Evolutionary conservation across 2,113 vertebrate genomes (phyloP).

Genomic region (Nesogale talazaci): DNA sequence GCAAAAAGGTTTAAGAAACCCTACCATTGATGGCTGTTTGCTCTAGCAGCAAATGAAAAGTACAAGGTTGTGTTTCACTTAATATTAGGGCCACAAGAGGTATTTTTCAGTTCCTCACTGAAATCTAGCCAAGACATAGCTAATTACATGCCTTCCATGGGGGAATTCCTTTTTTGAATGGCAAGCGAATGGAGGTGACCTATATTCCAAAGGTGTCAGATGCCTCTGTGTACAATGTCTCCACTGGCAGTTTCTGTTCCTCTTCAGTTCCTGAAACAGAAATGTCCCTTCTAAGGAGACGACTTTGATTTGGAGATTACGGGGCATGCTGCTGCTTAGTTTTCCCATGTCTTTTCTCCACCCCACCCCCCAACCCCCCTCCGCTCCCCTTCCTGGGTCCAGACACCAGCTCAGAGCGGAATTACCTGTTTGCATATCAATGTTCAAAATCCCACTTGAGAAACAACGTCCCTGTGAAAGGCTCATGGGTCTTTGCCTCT

Average conservation of each 20-base stretch:
- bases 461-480: conserved; percentile 41
- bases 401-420: too few relatives aligned
- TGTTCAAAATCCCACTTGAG: conserved; percentile 34
- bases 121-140: background rate
- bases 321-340: background rate
- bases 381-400: background rate
- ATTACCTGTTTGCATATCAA: conserved; percentile 46
- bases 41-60: background rate
- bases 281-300: background rate
- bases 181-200: conserved; percentile 5
- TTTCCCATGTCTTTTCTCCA: too few relatives aligned
- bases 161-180: conserved; percentile 18
- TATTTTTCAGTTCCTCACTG: background rate
- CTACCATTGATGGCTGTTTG: background rate
- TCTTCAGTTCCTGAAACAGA: conserved; percentile 20
- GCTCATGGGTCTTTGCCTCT: conserved; percentile 38
- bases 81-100: background rate
- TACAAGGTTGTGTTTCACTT: background rate
- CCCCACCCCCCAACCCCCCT: too few relatives aligned
- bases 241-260: background rate
- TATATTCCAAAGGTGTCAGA: conserved; percentile 5
- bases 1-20: background rate
- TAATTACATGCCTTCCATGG: background rate
- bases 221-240: background rate
- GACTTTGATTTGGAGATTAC: conserved; percentile 25